These are phyloP conservation scores for Cerastis rubricosa DNA, from an alignment of 2,888 invertebrate species.

Conservation along the genomic window DNA sequence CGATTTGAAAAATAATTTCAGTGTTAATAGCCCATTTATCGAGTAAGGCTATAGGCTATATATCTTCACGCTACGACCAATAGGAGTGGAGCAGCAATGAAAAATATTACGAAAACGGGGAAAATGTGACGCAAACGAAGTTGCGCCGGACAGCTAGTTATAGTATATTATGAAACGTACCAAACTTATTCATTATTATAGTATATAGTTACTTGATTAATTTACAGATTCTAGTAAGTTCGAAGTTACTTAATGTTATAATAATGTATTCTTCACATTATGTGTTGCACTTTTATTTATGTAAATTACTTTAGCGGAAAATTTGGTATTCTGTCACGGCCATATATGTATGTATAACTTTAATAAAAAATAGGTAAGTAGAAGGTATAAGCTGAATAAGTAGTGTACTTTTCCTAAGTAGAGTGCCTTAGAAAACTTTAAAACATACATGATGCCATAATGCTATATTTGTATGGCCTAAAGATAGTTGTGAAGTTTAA, in stretches of 20 bases:
- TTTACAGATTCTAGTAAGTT: background rate
- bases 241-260: conserved; percentile 12
- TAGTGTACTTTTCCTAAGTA: background rate
- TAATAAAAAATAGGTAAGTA: background rate
- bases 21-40: no score
- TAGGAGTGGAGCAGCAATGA: no score
- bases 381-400: background rate
- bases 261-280: conserved; percentile 24
- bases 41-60: no score
- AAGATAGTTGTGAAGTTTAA: no score
- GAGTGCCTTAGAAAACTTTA: background rate
- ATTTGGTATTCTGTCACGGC: background rate
- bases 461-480: no score
- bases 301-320: conserved; percentile 13
- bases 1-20: no score
- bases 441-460: background rate
- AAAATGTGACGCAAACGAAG: no score
- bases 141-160: no score
- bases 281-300: conserved; percentile 18
- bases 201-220: background rate
- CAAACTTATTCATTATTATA: background rate
- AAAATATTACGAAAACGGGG: no score
- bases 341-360: background rate
- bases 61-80: no score
- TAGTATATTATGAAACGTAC: background rate